phyloP scores from a whole-genome alignment of 2,797 vertebrate genomes.

The Holocentrus rufus region DNA sequence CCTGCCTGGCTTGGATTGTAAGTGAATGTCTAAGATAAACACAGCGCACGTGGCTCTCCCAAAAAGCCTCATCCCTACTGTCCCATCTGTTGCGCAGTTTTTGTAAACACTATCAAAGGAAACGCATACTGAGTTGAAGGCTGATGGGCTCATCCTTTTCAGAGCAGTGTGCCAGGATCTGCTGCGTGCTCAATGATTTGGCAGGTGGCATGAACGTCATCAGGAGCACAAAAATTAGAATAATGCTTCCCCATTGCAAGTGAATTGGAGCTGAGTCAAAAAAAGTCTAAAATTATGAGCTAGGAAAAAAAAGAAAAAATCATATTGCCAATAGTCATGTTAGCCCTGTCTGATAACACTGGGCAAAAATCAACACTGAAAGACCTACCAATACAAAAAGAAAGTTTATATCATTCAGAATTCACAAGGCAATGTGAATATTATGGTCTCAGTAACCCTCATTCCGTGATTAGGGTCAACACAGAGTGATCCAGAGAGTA shows the following conservation, averaged over 20 bases:
- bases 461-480: neutral
- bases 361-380: neutral
- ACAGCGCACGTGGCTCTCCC: conserved; percentile 38
- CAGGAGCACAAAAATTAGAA: neutral
- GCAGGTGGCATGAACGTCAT: neutral
- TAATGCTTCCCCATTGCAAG: neutral
- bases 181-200: neutral
- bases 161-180: neutral
- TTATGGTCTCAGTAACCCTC: neutral
- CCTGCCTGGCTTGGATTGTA: conserved; percentile 27
- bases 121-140: conserved; percentile 41
- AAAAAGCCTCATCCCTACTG: conserved; percentile 30
- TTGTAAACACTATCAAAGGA: conserved; percentile 60
- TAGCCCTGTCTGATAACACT: neutral
- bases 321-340: neutral
- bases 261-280: too few relatives aligned
- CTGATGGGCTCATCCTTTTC: conserved; percentile 24
- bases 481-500: neutral
- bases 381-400: neutral
- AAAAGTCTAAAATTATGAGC: neutral
- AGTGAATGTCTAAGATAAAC: conserved; percentile 30
- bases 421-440: neutral
- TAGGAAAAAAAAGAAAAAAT: neutral
- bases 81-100: conserved; percentile 59
- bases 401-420: neutral